Evolutionary conservation across 2,797 vertebrate species (phyloP).

Genomic region (Trachops cirrhosus): DNA sequence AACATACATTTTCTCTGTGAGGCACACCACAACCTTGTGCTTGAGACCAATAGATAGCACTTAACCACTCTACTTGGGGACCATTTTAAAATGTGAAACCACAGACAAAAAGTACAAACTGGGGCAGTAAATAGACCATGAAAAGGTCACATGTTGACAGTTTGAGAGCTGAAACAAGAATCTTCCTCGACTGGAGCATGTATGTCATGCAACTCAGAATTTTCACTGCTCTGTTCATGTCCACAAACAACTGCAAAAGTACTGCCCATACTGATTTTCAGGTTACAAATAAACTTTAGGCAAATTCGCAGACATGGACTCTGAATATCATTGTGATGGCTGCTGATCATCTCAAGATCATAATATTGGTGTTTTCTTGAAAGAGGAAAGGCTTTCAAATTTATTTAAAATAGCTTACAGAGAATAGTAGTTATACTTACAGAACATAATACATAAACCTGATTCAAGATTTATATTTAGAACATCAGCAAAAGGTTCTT

Average conservation of each 20-base stretch:
- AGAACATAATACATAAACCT: neutral
- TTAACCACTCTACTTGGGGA: neutral
- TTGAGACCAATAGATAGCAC: neutral
- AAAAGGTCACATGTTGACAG: neutral
- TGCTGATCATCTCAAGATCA: neutral
- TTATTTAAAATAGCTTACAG: slow-evolving; percentile 11
- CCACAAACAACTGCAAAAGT: neutral
- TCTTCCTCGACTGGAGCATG: accelerated
- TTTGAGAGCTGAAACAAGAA: neutral
- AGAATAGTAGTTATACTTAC: neutral
- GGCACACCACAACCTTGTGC: neutral
- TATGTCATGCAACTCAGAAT: neutral
- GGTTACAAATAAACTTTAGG: neutral
- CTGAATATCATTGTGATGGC: neutral
- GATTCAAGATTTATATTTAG: neutral
- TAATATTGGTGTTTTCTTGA: neutral
- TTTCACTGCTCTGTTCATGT: accelerated
- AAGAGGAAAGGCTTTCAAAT: neutral
- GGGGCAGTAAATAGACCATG: accelerated
- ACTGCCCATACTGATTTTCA: neutral
- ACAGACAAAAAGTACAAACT: neutral
- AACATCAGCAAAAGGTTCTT: neutral
- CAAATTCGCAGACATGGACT: neutral
- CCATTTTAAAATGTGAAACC: neutral
- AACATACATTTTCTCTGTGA: neutral